Conservation (phyloP, 1,140 invertebrate genomes). For the Caenorhabditis remanei region DNA sequence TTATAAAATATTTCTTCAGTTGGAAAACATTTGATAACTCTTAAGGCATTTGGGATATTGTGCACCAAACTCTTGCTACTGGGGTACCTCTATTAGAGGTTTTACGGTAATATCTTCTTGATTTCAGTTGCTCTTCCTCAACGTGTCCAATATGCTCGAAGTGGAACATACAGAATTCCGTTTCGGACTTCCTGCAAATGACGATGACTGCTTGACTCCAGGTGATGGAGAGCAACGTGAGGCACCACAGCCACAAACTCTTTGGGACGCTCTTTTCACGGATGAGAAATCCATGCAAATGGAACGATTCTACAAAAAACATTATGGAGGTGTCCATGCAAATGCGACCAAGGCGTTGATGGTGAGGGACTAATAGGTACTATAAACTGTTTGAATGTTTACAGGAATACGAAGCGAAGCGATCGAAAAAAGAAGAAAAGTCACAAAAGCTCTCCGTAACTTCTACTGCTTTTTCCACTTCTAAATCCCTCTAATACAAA, state of each 20-base stretch:
- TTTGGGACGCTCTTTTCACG: slow-evolving; percentile 38
- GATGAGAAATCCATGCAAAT: slow-evolving; percentile 23
- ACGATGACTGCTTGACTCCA: slow-evolving; percentile 26
- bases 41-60: too few species aligned
- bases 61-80: too few species aligned
- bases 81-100: too few species aligned
- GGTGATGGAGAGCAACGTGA: slow-evolving; percentile 39
- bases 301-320: slow-evolving; percentile 12
- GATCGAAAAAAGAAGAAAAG: not conserved
- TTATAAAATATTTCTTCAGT: too few species aligned
- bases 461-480: not conserved
- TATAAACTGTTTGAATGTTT: not conserved
- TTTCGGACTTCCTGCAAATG: slow-evolving; percentile 11
- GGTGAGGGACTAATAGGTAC: not conserved
- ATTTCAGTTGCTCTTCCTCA: not conserved
- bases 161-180: slow-evolving; percentile 31
- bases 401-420: slow-evolving; percentile 24
- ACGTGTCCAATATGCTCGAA: not conserved
- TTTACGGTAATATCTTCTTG: too few species aligned
- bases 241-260: slow-evolving; percentile 14
- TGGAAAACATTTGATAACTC: too few species aligned
- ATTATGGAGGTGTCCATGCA: slow-evolving; percentile 45
- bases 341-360: not conserved
- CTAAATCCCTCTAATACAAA: not conserved
- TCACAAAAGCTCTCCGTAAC: not conserved